A percentile compares a stretch with the other conserved stretches of the same genome.
These are phyloP conservation scores for Perca flavescens DNA, from an alignment of 2,113 vertebrate genomes.

Conservation along the genomic window DNA sequence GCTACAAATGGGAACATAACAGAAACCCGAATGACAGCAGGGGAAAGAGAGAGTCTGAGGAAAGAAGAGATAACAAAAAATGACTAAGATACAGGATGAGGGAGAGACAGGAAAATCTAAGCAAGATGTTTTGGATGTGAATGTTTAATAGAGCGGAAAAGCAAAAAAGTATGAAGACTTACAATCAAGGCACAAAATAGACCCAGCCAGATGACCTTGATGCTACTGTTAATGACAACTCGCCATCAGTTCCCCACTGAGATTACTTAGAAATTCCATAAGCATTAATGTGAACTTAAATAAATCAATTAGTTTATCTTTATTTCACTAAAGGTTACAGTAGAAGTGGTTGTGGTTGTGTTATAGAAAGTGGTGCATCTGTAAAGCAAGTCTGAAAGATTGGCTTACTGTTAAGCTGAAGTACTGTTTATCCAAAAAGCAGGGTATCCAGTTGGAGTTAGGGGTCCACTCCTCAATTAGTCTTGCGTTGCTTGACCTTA, in stretches of 20 bases:
- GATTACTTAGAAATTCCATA: background rate
- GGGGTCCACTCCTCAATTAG: background rate
- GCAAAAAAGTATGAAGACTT: background rate
- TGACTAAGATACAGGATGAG: constrained; percentile 21
- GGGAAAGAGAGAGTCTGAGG: constrained; percentile 25
- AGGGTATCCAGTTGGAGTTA: background rate
- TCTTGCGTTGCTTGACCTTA: no score
- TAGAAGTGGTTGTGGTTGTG: background rate
- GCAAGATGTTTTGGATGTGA: background rate
- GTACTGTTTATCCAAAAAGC: background rate
- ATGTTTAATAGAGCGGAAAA: background rate
- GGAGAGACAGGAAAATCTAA: constrained; percentile 5
- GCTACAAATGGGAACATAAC: constrained; percentile 62
- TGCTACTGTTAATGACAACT: constrained; percentile 11
- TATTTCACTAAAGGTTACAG: background rate
- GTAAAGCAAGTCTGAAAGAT: background rate
- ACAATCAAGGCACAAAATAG: background rate
- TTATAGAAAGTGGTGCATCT: background rate
- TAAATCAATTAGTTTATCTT: background rate
- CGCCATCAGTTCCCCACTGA: background rate
- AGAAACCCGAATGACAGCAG: constrained; percentile 35
- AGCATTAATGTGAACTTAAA: background rate
- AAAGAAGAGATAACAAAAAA: constrained; percentile 23
- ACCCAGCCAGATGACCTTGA: constrained; percentile 33
- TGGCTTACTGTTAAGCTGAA: background rate